These are phyloP conservation scores for Pangasius mekongensis DNA, from an alignment of 2,797 vertebrate species.

Conservation along the genomic window DNA sequence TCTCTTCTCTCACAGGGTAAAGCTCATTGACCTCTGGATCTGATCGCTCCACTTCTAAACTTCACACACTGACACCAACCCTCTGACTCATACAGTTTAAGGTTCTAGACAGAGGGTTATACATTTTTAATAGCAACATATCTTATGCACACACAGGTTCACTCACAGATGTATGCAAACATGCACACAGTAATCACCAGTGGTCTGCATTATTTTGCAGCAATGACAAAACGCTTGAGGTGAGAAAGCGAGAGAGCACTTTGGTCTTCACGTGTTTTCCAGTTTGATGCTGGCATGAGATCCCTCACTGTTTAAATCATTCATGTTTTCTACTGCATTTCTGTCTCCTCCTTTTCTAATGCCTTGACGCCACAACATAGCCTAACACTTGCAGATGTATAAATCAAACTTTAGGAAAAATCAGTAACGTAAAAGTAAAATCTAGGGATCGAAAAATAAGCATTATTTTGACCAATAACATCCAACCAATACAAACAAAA, in stretches of 20 bases:
- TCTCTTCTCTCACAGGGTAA: not conserved
- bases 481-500: not conserved
- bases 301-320: slow-evolving; percentile 45
- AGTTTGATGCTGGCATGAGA: slow-evolving; percentile 29
- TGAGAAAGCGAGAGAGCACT: not conserved
- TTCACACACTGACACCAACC: not conserved
- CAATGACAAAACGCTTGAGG: not conserved
- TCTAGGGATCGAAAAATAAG: not conserved
- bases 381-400: not conserved
- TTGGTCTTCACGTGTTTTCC: not conserved
- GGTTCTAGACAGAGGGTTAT: not conserved
- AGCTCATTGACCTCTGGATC: slow-evolving; percentile 8
- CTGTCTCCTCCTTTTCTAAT: not conserved
- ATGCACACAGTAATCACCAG: not conserved
- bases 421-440: not conserved
- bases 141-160: not conserved
- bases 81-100: not conserved
- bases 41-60: not conserved
- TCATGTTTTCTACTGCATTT: slow-evolving; percentile 31
- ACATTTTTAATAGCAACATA: not conserved
- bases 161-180: not conserved
- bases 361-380: too few species aligned
- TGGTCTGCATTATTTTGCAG: too few species aligned
- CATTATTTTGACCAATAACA: not conserved
- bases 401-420: not conserved